phyloP scores from a whole-genome alignment of 2,797 vertebrate species.

The Thripadectes ignobilis region DNA sequence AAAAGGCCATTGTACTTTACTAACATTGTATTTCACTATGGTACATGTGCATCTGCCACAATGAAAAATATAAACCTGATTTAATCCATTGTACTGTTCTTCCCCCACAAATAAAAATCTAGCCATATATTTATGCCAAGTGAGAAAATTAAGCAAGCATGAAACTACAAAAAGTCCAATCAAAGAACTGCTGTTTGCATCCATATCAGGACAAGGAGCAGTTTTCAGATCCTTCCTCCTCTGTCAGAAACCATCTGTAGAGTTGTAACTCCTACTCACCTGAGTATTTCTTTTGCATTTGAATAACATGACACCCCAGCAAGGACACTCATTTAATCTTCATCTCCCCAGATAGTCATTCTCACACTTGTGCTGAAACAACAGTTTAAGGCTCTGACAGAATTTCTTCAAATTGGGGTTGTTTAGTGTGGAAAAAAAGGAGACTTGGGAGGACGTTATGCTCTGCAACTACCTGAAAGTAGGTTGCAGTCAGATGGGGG shows the following conservation, averaged over 20 bases:
- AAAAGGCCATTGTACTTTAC: neutral
- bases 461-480: too few relatives aligned
- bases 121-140: neutral
- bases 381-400: neutral
- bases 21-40: neutral
- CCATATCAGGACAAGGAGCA: neutral
- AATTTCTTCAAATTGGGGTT: neutral
- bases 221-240: neutral
- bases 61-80: neutral
- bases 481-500: rapidly evolving
- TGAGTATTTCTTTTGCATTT: rapidly evolving
- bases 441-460: rapidly evolving
- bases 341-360: rapidly evolving
- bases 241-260: neutral
- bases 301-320: rapidly evolving
- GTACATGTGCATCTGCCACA: rapidly evolving
- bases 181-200: neutral
- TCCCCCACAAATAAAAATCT: neutral
- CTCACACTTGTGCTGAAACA: neutral
- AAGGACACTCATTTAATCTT: neutral
- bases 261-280: neutral
- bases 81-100: neutral
- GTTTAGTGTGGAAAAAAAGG: neutral
- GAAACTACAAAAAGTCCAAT: neutral
- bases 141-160: rapidly evolving